phyloP scores from a whole-genome alignment of 2,888 invertebrate species.

The Pilophorus perplexus region DNA sequence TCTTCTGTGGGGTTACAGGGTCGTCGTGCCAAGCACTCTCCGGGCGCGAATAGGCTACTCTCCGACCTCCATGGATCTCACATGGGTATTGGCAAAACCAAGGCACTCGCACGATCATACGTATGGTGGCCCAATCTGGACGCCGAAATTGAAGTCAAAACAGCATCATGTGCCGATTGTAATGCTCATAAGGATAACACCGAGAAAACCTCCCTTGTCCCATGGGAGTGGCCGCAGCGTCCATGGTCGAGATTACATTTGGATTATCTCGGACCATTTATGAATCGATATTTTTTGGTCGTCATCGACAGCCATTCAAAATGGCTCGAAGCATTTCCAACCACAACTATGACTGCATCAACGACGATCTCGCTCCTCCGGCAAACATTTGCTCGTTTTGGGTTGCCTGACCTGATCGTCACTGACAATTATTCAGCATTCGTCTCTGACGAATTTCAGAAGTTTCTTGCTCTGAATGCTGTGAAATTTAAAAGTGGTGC shows the following conservation, averaged over 20 bases:
- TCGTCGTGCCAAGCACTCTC: background rate
- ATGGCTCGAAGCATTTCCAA: too few relatives aligned
- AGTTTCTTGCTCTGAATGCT: background rate
- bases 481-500: slow-evolving; percentile 19
- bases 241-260: slow-evolving; percentile 11
- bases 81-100: slow-evolving; percentile 7
- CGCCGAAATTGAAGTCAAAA: background rate
- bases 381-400: slow-evolving; percentile 14
- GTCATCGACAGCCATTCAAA: background rate
- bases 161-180: background rate
- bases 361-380: background rate
- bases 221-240: slow-evolving; percentile 12
- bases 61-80: background rate
- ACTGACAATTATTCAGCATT: slow-evolving; percentile 4
- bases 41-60: background rate
- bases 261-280: slow-evolving; percentile 1
- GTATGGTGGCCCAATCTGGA: slow-evolving; percentile 1
- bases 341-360: background rate
- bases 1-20: slow-evolving; percentile 7
- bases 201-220: background rate
- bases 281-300: background rate
- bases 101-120: too few relatives aligned
- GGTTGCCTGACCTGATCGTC: slow-evolving; percentile 4
- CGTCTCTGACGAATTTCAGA: slow-evolving; percentile 24
- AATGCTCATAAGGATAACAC: background rate